These are phyloP conservation scores for Nezara viridula DNA, from an alignment of 2,888 invertebrate genomes.

Conservation along the genomic window DNA sequence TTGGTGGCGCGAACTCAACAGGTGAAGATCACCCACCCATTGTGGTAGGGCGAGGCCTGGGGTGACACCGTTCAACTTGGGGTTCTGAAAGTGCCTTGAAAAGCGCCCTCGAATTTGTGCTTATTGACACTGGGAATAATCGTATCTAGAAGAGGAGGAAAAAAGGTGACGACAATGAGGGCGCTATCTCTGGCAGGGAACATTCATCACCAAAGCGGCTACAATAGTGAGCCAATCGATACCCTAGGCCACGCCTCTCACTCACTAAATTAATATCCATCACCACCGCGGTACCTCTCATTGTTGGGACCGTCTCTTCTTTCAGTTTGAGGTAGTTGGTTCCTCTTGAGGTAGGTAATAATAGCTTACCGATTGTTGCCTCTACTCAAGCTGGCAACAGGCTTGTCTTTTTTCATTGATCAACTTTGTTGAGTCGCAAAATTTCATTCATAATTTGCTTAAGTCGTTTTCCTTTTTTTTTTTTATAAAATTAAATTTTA, in stretches of 20 bases:
- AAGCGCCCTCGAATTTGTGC: constrained; percentile 35
- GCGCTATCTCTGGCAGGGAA: neutral
- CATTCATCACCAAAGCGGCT: neutral
- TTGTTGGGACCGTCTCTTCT: neutral
- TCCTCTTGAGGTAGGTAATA: neutral
- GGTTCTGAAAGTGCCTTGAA: neutral
- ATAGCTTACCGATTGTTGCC: neutral
- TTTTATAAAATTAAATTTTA: no score
- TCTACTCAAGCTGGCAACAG: neutral
- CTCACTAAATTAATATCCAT: constrained; percentile 33
- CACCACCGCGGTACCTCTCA: neutral
- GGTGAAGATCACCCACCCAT: neutral
- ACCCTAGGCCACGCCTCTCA: neutral
- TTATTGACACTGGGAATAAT: constrained; percentile 23
- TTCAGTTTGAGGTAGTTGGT: neutral
- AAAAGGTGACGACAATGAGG: neutral
- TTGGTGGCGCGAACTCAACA: neutral
- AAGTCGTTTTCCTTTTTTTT: neutral
- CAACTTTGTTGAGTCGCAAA: neutral
- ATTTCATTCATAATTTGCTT: neutral
- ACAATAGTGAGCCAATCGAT: constrained; percentile 1
- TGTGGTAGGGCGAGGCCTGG: neutral
- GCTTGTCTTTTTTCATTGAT: neutral
- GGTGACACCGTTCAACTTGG: neutral
- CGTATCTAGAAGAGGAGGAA: neutral